A percentile compares a stretch with the other conserved stretches of the same genome.
Evolutionary conservation across 2,888 invertebrate species (phyloP).

Genomic region (Neoscelio sp.): DNA sequence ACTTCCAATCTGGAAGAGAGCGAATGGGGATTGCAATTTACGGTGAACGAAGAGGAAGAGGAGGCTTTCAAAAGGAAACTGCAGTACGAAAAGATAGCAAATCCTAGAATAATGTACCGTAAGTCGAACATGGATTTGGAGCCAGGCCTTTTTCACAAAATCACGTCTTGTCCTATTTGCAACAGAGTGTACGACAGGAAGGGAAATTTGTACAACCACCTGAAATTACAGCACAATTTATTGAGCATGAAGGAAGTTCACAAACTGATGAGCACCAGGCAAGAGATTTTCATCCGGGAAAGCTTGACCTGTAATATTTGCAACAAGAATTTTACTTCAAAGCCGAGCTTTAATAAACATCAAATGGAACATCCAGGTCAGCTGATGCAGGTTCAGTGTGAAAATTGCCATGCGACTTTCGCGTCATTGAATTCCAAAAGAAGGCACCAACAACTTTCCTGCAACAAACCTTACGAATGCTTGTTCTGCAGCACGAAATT

Average conservation of each 20-base stretch:
- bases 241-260: conserved; percentile 49
- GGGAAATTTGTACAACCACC: conserved; percentile 47
- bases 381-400: conserved; percentile 47
- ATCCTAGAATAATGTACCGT: conserved; percentile 24
- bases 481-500: conserved; percentile 52
- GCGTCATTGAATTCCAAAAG: conserved; percentile 44
- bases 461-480: conserved; percentile 53
- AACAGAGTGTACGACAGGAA: conserved; percentile 51
- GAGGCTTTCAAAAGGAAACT: conserved; percentile 23
- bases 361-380: conserved; percentile 30
- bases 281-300: conserved; percentile 29
- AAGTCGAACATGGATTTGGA: conserved; percentile 26
- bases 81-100: conserved; percentile 11
- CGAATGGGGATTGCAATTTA: no score
- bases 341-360: conserved; percentile 16
- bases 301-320: conserved; percentile 32
- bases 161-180: conserved; percentile 52
- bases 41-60: conserved; percentile 24
- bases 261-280: neutral
- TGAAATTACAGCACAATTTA: conserved; percentile 54
- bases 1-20: no score
- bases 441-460: conserved; percentile 51
- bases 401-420: conserved; percentile 50
- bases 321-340: conserved; percentile 32
- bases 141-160: conserved; percentile 31